These are phyloP conservation scores for Tachyglossus aculeatus DNA, from an alignment of 2,797 vertebrate species.

Conservation along the genomic window DNA sequence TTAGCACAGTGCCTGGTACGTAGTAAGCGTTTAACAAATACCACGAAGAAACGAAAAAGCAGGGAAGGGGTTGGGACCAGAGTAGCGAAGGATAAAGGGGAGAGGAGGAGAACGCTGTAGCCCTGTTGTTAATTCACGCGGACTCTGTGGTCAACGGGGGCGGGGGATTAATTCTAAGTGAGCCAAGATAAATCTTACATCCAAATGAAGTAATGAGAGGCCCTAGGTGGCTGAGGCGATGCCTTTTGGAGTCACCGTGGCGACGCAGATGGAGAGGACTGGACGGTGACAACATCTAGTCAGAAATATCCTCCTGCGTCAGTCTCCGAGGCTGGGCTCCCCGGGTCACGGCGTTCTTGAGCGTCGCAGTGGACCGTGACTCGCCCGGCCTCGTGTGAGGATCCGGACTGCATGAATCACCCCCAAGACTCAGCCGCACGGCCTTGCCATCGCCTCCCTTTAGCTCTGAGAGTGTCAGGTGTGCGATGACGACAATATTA, in stretches of 20 bases:
- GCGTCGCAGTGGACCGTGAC: slow-evolving; percentile 1
- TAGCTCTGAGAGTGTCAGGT: background rate
- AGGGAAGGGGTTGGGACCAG: background rate
- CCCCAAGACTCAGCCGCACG: background rate
- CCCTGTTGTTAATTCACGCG: too few relatives aligned
- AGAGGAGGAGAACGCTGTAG: background rate
- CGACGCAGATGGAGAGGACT: slow-evolving; percentile 39
- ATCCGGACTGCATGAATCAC: slow-evolving; percentile 46
- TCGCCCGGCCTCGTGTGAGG: slow-evolving; percentile 1
- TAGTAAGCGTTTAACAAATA: background rate
- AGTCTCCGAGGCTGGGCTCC: background rate
- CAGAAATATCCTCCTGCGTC: slow-evolving; percentile 29
- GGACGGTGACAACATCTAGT: slow-evolving; percentile 35
- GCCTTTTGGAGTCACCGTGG: background rate
- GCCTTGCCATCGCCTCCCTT: background rate
- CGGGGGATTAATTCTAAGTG: too few relatives aligned
- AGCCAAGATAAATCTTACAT: too few relatives aligned
- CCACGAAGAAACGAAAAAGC: background rate
- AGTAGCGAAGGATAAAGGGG: background rate
- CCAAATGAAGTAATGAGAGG: too few relatives aligned
- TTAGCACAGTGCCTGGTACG: too few relatives aligned
- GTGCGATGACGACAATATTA: background rate
- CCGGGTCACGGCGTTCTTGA: slow-evolving; percentile 17
- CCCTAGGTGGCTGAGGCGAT: background rate
- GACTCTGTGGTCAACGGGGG: too few relatives aligned